A percentile compares a stretch with the other conserved stretches of the same genome.
Conservation (phyloP, 1,140 invertebrate genomes). For the Calephelis virginiensis region DNA sequence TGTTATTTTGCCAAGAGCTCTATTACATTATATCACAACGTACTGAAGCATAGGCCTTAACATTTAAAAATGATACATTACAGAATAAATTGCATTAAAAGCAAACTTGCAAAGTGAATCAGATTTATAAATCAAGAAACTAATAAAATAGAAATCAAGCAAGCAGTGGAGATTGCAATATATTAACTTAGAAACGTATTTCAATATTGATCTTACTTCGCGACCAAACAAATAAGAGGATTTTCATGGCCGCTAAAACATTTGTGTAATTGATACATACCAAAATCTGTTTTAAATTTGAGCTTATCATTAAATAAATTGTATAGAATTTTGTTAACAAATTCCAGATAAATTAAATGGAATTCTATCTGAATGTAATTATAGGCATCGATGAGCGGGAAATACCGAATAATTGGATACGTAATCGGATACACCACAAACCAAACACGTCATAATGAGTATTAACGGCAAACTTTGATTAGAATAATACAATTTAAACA, state of each 20-base stretch:
- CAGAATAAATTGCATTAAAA: too few relatives aligned
- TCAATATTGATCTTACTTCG: neutral
- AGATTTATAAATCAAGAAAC: too few relatives aligned
- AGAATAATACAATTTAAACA: slow-evolving; percentile 37
- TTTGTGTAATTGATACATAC: neutral
- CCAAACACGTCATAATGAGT: slow-evolving; percentile 42
- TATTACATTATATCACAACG: too few relatives aligned
- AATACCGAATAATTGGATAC: slow-evolving; percentile 73
- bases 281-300: slow-evolving; percentile 46
- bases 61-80: too few relatives aligned
- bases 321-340: slow-evolving; percentile 65
- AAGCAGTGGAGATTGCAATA: neutral
- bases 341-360: slow-evolving; percentile 62
- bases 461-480: slow-evolving; percentile 24
- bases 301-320: slow-evolving; percentile 71
- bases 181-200: neutral
- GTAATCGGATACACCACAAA: slow-evolving; percentile 53
- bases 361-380: slow-evolving; percentile 74
- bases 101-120: too few relatives aligned
- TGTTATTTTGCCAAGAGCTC: too few relatives aligned
- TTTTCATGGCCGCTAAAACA: neutral
- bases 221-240: neutral
- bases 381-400: slow-evolving; percentile 68
- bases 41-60: too few relatives aligned
- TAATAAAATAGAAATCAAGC: too few relatives aligned